phyloP scores from a whole-genome alignment of 1,140 invertebrate species.

The Brachionus calyciflorus region DNA sequence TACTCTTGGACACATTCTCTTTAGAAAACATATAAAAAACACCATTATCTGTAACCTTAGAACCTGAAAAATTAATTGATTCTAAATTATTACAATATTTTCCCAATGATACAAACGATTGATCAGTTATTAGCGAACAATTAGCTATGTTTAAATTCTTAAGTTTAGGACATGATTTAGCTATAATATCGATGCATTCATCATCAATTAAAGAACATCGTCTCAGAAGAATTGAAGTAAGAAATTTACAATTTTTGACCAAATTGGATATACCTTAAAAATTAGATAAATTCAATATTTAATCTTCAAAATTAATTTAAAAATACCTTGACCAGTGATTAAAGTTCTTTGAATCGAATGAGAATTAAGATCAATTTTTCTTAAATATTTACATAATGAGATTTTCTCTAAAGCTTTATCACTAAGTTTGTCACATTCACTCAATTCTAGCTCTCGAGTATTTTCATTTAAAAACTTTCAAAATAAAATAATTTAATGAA shows the following conservation, averaged over 20 bases:
- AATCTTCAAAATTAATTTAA: not conserved
- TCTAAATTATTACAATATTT: conserved; percentile 11
- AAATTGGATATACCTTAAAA: not conserved
- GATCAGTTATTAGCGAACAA: conserved; percentile 17
- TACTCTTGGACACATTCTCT: not conserved
- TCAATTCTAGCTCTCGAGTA: conserved; percentile 30
- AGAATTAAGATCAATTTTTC: conserved; percentile 30
- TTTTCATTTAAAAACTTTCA: conserved; percentile 40
- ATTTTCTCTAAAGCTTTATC: conserved; percentile 37
- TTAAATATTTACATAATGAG: conserved; percentile 4
- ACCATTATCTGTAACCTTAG: conserved; percentile 22
- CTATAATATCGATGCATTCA: conserved; percentile 3
- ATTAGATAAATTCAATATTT: no score
- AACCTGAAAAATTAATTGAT: conserved; percentile 7
- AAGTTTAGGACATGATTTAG: not conserved
- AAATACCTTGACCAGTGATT: conserved; percentile 7
- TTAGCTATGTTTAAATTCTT: conserved; percentile 20
- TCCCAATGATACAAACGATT: conserved; percentile 10
- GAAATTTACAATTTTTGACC: conserved; percentile 8
- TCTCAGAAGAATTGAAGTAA: not conserved
- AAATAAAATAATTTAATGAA: not conserved
- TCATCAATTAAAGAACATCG: conserved; percentile 22
- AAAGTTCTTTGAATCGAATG: not conserved
- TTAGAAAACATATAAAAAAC: conserved; percentile 24
- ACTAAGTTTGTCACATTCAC: conserved; percentile 25